Base-by-base conservation (phyloP, 2,888 invertebrate species). In the Parthenolecanium corni region DNA sequence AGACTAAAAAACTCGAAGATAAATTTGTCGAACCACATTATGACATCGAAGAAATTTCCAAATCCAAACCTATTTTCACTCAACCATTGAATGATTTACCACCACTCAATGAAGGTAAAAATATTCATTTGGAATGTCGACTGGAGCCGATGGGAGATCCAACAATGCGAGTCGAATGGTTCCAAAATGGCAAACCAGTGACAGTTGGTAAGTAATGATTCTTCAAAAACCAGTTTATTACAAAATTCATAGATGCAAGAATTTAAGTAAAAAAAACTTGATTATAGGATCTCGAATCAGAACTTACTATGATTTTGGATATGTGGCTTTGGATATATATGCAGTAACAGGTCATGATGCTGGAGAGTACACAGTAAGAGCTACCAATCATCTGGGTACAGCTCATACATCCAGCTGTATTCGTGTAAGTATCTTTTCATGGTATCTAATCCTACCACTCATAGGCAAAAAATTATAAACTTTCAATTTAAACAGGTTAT, bases 271-370 rank as follows among this genome's bases (percentile, higher is more conserved):
- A n/a, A n/a, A n/a, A n/a, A n/a, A n/a, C n/a, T n/a, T n/a, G n/a
- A n/a, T 44, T 51, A 53, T 68, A 73, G 76, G 76, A 47, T 91
- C 91, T 51, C 82, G 96, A 71, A 96, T 94, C 78, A 84, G 86
- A 72, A 93, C 94, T 23, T 91, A 93, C 73, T 89, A 93, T 71
- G 97, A 98, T 73, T 97, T 97, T 73, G 97, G 97, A 18, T 95
- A 91, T 73, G 93, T 97, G 61, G 93, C 96, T 40, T 76, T 98
- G 68, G 97, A 97, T 71, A 93, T 98, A 65, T 83, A 94, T 66
- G 90, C 94, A 72, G 86, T 91, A 20, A 92, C 89, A 62, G 86
- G 91, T n/a, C 80, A 88, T 65, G 98, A 98, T 75, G 86, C 91
- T 40, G 95, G 95, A 57, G 92, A 92, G 76, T 98, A 97, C 72